phyloP scores from a whole-genome alignment of 2,113 vertebrate species.

The Microcebus murinus region DNA sequence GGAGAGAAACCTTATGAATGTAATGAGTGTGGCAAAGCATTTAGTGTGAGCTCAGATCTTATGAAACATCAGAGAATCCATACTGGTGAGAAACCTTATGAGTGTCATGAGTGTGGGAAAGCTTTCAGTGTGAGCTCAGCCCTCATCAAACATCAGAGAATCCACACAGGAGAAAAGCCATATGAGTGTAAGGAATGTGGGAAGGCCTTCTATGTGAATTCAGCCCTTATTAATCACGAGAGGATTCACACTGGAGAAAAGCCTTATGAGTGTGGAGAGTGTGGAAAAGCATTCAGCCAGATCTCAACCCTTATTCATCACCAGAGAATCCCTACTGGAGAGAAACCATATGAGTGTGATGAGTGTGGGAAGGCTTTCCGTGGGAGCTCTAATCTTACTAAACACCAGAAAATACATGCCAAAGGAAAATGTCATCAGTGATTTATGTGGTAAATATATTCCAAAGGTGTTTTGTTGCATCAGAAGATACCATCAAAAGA shows the following conservation, averaged over 20 bases:
- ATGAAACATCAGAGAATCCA: conserved; percentile 63
- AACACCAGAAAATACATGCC: conserved; percentile 49
- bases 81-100: conserved; percentile 38
- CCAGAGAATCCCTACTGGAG: conserved; percentile 61
- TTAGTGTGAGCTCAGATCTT: conserved; percentile 50
- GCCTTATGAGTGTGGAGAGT: conserved; percentile 48
- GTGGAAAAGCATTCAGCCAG: conserved; percentile 57
- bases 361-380: conserved; percentile 46
- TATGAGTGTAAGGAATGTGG: conserved; percentile 49
- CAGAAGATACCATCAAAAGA: neutral
- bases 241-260: conserved; percentile 65
- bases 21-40: conserved; percentile 52
- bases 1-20: conserved; percentile 53
- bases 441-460: neutral
- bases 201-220: conserved; percentile 62
- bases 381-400: conserved; percentile 55
- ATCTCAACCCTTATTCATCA: conserved; percentile 55
- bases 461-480: neutral
- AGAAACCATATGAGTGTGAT: conserved; percentile 44
- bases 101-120: conserved; percentile 22
- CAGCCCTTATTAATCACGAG: conserved; percentile 36
- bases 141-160: conserved; percentile 61
- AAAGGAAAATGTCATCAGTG: neutral
- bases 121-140: conserved; percentile 53
- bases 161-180: conserved; percentile 52